Conservation (phyloP, 1,140 invertebrate species). For the Drosophila ercepeae region DNA sequence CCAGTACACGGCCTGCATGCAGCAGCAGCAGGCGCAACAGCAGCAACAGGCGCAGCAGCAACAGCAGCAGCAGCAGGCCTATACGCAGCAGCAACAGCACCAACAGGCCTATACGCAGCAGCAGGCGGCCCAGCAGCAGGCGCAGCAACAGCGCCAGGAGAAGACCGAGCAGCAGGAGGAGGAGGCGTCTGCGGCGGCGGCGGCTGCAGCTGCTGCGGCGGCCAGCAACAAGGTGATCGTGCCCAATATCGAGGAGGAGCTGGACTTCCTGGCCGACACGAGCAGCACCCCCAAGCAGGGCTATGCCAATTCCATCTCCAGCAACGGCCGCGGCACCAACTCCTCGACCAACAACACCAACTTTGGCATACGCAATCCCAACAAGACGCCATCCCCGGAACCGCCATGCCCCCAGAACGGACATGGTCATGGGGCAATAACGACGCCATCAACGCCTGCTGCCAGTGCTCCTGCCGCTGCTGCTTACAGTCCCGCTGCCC, state of each 20-base stretch:
- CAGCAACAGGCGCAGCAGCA: constrained; percentile 81
- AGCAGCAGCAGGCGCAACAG: constrained; percentile 82
- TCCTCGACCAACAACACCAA: constrained; percentile 76
- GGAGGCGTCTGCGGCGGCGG: constrained; percentile 85
- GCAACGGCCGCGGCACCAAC: constrained; percentile 69
- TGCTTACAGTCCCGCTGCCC: constrained; percentile 40
- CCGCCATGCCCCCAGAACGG: constrained; percentile 69
- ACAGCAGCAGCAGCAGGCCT: constrained; percentile 70
- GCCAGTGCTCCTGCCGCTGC: constrained; percentile 14
- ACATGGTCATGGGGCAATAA: constrained; percentile 19
- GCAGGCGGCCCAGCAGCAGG: constrained; percentile 82
- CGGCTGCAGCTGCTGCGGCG: constrained; percentile 86
- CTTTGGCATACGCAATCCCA: constrained; percentile 80
- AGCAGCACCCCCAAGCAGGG: constrained; percentile 84
- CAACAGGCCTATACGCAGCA: constrained; percentile 75
- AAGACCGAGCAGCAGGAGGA: constrained; percentile 85
- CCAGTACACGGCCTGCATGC: constrained; percentile 81
- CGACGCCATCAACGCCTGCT: constrained; percentile 9
- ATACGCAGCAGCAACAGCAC: constrained; percentile 79
- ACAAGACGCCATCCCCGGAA: constrained; percentile 72
- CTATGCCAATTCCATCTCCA: constrained; percentile 84
- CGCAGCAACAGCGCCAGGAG: constrained; percentile 74
- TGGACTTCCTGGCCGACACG: constrained; percentile 89
- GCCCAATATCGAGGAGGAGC: constrained; percentile 93
- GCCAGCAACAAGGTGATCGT: constrained; percentile 91